Base-by-base conservation (phyloP, 2,888 invertebrate genomes). In the Eulithis testata region DNA sequence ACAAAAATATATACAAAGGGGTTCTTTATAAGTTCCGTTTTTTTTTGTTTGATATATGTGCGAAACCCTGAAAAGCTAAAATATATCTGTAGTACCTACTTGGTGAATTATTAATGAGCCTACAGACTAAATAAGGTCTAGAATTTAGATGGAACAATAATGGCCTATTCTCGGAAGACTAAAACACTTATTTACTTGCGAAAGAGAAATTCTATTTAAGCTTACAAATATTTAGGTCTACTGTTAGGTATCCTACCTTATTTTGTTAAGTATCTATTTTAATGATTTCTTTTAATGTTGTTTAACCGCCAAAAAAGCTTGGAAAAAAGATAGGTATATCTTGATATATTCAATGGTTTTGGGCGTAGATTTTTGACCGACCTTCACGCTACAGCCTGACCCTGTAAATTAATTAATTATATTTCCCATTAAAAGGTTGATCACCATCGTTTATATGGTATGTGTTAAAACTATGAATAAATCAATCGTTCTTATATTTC, bases 91-190 rank as follows among this genome's bases (percentile, higher is more conserved):
- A 51, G 3, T 36, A 37, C 12, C 8, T 37, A 52, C 3, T 14
- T 4, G 14, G 43, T 58, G 59, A 59, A 59, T 59, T 49, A 63
- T 54, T 58, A n/a, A 59, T 31, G 14, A 63, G 21, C 11, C 51
- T 51, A 27, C 47, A 52, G 44, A 56, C 55, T 56, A 58, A 62
- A 64, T 60, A 31, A 64, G 50, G 50, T 54, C 54, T 50, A 58
- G 56, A 65, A 67, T 70, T 63, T 60, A 63, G 55, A 70, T 67
- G 53, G 60, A 51, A 62, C 60, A 51, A 45, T 63, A 61, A 67
- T 60, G 44, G 59, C 43, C 37, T 53, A 37, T 56, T 64, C 44
- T 52, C 44, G 54, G 53, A 52, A 61, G 21, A 50, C 57, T 54
- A 56, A 63, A 14, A 52, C 47, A 31, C 37, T 21, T 63, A 52